These are phyloP conservation scores for Fukomys damarensis DNA, from an alignment of 2,113 vertebrate genomes.

Conservation along the genomic window DNA sequence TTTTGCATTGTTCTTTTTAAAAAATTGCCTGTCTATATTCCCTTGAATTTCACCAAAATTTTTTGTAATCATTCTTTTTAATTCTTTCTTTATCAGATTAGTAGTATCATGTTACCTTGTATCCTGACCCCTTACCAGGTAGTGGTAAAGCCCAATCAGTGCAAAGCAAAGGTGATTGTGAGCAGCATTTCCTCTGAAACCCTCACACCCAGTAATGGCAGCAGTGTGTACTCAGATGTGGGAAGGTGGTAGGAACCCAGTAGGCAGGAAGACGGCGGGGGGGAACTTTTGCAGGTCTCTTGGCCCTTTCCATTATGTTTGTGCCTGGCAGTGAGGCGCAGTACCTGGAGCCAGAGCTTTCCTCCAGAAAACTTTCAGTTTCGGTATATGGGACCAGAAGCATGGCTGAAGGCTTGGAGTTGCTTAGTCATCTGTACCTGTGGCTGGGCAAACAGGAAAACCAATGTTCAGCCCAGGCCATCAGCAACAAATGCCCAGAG, in stretches of 20 bases:
- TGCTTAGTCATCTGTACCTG: background rate
- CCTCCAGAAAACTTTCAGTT: background rate
- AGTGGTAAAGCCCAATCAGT: background rate
- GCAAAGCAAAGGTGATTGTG: background rate
- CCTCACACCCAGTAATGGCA: background rate
- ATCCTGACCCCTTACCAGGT: background rate
- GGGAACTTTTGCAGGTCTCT: background rate
- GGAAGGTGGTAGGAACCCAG: background rate
- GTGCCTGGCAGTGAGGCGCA: background rate
- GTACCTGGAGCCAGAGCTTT: background rate
- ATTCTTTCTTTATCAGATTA: background rate
- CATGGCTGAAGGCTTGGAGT: background rate
- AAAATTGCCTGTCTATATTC: background rate
- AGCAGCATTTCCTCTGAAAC: background rate
- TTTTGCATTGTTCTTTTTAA: background rate
- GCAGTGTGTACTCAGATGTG: background rate
- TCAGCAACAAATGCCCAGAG: too few relatives aligned
- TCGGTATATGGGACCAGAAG: background rate
- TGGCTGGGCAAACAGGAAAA: background rate
- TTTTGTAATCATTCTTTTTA: background rate
- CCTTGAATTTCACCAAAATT: background rate
- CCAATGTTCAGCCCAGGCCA: background rate
- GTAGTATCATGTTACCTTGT: background rate
- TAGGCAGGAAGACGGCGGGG: too few relatives aligned
- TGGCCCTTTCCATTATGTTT: background rate